Evolutionary conservation across 2,113 vertebrate species (phyloP).

Genomic region (Drymodes brunneopygia): DNA sequence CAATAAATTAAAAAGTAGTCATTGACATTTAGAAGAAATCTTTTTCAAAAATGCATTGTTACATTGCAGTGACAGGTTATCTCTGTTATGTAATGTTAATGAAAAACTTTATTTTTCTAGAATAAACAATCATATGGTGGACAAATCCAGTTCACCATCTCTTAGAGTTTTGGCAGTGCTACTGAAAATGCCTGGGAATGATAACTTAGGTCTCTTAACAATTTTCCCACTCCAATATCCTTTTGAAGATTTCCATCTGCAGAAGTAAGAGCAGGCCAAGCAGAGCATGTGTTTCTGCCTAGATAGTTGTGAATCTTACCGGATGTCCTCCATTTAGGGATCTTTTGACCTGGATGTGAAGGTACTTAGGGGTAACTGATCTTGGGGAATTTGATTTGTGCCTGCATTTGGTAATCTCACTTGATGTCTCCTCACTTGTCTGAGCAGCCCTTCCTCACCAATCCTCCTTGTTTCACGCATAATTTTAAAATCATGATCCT

Average conservation of each 20-base stretch:
- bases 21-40: not conserved
- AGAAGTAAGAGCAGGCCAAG: not conserved
- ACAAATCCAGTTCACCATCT: not conserved
- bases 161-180: not conserved
- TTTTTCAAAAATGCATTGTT: not conserved
- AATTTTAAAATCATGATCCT: not conserved
- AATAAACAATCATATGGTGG: not conserved
- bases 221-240: not conserved
- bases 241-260: not conserved
- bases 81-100: not conserved
- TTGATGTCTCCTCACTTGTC: not conserved
- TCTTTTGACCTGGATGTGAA: not conserved
- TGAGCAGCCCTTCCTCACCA: not conserved
- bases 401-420: not conserved
- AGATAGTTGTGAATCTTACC: not conserved
- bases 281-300: not conserved
- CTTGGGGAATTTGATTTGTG: not conserved
- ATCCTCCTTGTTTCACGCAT: not conserved
- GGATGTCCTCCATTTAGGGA: not conserved
- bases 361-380: not conserved
- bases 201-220: not conserved
- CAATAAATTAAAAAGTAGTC: not conserved
- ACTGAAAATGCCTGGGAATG: not conserved
- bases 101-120: not conserved
- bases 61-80: not conserved